Percentiles rank a stretch among this genome's conserved stretches.
Evolutionary conservation across 2,113 vertebrate species (phyloP).

Genomic region (Passer montanus): DNA sequence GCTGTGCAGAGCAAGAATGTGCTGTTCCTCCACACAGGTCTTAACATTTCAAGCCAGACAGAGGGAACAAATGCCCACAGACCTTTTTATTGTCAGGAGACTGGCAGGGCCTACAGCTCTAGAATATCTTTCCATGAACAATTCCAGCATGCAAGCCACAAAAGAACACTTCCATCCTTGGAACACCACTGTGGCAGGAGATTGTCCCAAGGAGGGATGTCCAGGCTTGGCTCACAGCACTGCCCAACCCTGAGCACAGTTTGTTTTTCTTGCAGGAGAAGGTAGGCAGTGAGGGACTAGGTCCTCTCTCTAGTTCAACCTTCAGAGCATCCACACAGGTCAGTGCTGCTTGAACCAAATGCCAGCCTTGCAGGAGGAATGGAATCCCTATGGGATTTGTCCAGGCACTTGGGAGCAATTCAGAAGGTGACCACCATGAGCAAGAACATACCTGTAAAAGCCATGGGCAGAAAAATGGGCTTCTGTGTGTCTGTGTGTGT

Average conservation of each 20-base stretch:
- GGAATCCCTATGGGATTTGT: not conserved
- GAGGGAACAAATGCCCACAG: conserved; percentile 7
- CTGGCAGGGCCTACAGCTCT: not conserved
- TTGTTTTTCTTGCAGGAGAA: not conserved
- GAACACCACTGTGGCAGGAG: not conserved
- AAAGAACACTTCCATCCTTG: not conserved
- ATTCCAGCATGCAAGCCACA: not conserved
- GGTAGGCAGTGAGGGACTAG: not conserved
- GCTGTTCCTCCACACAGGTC: not conserved
- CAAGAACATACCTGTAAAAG: conserved; percentile 15
- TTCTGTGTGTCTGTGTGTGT: not conserved
- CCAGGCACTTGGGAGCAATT: not conserved
- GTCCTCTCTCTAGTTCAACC: not conserved
- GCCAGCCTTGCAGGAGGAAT: not conserved
- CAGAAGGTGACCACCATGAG: not conserved
- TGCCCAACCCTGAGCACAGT: not conserved
- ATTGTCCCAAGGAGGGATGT: not conserved
- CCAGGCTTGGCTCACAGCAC: not conserved
- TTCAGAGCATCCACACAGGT: not conserved
- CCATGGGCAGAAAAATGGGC: not conserved
- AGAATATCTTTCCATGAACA: not conserved
- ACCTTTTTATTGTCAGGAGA: conserved; percentile 1
- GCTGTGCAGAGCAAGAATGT: not conserved
- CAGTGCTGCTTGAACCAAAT: not conserved
- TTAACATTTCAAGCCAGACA: not conserved